Percentiles rank a stretch among this genome's conserved stretches.
These are phyloP conservation scores for Serilophus lunatus DNA, from an alignment of 2,113 vertebrate species.

Conservation along the genomic window DNA sequence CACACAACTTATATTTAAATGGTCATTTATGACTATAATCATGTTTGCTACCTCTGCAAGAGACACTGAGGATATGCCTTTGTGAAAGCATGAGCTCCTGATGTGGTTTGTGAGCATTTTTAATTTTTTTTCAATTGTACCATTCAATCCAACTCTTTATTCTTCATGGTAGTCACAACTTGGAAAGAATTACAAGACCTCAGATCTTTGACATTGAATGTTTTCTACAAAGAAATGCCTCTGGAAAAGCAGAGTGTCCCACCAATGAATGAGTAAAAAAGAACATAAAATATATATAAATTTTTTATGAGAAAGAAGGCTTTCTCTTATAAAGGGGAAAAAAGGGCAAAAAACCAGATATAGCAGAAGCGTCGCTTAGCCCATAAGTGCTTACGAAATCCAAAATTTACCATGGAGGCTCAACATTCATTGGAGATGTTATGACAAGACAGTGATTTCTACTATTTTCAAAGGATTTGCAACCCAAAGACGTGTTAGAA, in stretches of 20 bases:
- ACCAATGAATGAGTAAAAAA: not conserved
- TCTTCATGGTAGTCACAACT: not conserved
- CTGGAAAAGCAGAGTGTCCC: not conserved
- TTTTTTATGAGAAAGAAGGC: not conserved
- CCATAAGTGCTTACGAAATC: not conserved
- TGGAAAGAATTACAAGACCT: not conserved
- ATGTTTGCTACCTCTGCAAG: not conserved
- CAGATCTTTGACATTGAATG: not conserved
- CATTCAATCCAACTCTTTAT: not conserved
- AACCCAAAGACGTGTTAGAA: not conserved
- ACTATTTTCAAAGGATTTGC: not conserved
- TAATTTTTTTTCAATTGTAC: not conserved
- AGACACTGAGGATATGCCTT: not conserved
- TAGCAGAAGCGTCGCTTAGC: not conserved
- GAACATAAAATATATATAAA: not conserved
- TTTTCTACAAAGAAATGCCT: not conserved
- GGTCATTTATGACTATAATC: not conserved
- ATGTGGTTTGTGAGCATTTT: not conserved
- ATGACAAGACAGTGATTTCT: not conserved
- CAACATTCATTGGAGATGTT: not conserved
- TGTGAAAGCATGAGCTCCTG: not conserved
- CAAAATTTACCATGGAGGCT: not conserved
- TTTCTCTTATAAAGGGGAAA: not conserved
- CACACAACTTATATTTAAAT: not conserved
- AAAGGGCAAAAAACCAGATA: not conserved